phyloP scores from a whole-genome alignment of 2,797 vertebrate species.

The Hypotaenidia philippensis region DNA sequence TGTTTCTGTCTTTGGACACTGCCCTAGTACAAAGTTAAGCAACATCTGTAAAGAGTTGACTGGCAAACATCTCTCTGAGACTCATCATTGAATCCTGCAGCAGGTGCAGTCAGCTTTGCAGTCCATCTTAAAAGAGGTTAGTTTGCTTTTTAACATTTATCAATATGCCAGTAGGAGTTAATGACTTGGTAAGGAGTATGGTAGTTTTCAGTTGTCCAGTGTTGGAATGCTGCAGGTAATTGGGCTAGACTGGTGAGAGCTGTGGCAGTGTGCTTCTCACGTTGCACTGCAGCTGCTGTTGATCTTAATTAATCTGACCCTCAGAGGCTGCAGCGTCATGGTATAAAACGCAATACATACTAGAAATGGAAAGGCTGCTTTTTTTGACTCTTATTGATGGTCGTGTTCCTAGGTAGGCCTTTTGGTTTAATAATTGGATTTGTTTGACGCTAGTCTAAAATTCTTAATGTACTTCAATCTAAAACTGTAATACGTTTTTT shows the following conservation, averaged over 20 bases:
- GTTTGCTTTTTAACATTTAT: constrained; percentile 69
- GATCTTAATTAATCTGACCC: constrained; percentile 86
- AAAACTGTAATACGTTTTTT: background rate
- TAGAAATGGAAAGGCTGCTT: constrained; percentile 51
- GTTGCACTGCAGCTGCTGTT: constrained; percentile 85
- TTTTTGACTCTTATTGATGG: constrained; percentile 23
- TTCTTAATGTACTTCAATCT: background rate
- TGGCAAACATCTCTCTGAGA: constrained; percentile 74
- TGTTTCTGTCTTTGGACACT: constrained; percentile 72
- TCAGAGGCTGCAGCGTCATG: constrained; percentile 76
- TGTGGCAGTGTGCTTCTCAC: constrained; percentile 77
- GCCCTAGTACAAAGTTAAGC: constrained; percentile 70
- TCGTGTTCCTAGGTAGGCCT: constrained; percentile 9
- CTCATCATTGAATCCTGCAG: constrained; percentile 62
- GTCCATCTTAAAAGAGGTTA: constrained; percentile 56
- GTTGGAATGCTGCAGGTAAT: constrained; percentile 85
- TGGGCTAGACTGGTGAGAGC: constrained; percentile 80
- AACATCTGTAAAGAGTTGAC: constrained; percentile 76
- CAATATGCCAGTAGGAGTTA: constrained; percentile 66
- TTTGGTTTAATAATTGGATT: background rate
- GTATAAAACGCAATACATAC: constrained; percentile 47
- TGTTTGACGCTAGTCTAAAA: background rate
- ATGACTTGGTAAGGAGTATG: constrained; percentile 53
- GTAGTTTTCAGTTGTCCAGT: constrained; percentile 77
- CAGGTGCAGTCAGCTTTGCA: constrained; percentile 73